A percentile compares a stretch with the other conserved stretches of the same genome.
Evolutionary conservation across 2,797 vertebrate genomes (phyloP).

Genomic region (Gallirallus australis): DNA sequence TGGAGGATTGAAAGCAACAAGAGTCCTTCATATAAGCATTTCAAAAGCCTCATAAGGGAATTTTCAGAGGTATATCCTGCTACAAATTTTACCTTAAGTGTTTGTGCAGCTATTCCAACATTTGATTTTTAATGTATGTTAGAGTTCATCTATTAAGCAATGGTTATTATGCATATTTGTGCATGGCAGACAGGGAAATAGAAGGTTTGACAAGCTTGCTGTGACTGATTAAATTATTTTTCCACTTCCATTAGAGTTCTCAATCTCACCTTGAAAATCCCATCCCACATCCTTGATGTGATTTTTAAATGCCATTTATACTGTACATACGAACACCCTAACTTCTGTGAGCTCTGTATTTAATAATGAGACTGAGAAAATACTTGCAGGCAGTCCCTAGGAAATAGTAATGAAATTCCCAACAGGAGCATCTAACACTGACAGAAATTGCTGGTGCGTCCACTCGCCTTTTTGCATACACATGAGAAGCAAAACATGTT

Average conservation of each 20-base stretch:
- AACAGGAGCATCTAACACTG: neutral
- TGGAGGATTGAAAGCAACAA: neutral
- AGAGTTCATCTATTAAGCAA: constrained; percentile 19
- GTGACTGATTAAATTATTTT: constrained; percentile 34
- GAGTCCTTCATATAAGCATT: neutral
- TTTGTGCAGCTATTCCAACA: neutral
- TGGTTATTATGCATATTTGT: constrained; percentile 22
- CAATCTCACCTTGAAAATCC: constrained; percentile 52
- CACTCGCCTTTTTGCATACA: neutral
- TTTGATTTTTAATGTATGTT: constrained; percentile 2
- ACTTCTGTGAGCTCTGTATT: neutral
- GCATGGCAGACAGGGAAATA: neutral
- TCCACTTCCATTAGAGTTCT: constrained; percentile 19
- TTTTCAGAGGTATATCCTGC: neutral
- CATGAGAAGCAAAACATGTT: neutral
- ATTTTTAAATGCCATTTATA: constrained; percentile 37
- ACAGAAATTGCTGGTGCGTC: neutral
- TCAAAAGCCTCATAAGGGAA: neutral
- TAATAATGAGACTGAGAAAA: constrained; percentile 32
- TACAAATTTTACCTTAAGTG: constrained; percentile 16
- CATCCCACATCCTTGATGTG: neutral
- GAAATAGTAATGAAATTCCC: constrained; percentile 25
- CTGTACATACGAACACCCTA: neutral
- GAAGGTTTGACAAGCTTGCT: neutral
- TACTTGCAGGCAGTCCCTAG: neutral